Evolutionary conservation across 2,113 vertebrate genomes (phyloP), one percentile per base, ranked within the genome.

Genomic region (Tinamus guttatus): DNA sequence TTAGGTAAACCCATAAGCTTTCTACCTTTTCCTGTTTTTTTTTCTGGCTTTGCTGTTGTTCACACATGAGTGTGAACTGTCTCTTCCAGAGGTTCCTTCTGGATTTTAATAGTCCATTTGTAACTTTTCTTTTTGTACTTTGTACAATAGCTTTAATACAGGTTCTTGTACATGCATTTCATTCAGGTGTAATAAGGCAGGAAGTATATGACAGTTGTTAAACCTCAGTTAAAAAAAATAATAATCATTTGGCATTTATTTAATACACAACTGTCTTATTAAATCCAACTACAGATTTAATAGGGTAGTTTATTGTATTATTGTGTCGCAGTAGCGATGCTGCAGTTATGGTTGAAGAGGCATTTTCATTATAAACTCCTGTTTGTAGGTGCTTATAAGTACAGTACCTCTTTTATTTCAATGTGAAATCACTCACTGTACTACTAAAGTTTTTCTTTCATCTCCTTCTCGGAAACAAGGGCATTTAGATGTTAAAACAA

Each of bases 221-320:
- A 98, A 97, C 87, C 89, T 89, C 93, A 87, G 87, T 97, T 41
- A 41, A 41, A 41, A 49, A 22, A 97, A 97, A 97, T 93, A 97
- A 97, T 98, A 98, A 98, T 97, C 71, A 96, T 95, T 96, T 95
- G 95, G 92, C 96, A 96, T 97, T 98, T 98, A 97, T 97, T 98
- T 98, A 97, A 96, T 97, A 96, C 90, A 96, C 82, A 79, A n/a
- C 92, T 96, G 71, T 95, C 95, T 97, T 97, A 97, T 97, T 97
- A 98, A 97, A 98, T 97, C 96, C 96, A 97, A 95, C 74, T 92
- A 78, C 93, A 93, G 90, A 95, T 96, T 97, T 97, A 98, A 97
- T 97, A 95, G 93, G 80, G 95, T 65, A 94, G 68, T 96, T 98
- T 98, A 97, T 97, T 97, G 96, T 96, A 93, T 95, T 94, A 93